Conservation (phyloP, 2,113 vertebrate genomes). For the Hippocampus zosterae region DNA sequence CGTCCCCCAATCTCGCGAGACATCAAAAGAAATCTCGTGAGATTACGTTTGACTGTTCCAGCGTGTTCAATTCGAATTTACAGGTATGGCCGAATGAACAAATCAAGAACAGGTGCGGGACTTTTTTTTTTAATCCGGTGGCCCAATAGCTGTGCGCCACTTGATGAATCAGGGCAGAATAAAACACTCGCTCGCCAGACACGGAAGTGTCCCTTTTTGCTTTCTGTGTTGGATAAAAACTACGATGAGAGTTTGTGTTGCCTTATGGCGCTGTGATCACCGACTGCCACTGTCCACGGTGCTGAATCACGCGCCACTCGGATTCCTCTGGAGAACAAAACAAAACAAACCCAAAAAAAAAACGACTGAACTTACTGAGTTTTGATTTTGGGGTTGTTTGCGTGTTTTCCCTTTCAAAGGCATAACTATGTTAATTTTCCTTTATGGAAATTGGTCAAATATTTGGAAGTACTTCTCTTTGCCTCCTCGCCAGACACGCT, state of each 20-base stretch:
- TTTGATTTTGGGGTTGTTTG: neutral
- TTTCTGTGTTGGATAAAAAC: slow-evolving; percentile 28
- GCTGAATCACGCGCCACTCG: slow-evolving; percentile 47
- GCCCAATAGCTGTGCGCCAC: slow-evolving; percentile 16
- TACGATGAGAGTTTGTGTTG: slow-evolving; percentile 27
- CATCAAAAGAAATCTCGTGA: neutral
- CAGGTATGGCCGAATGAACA: neutral
- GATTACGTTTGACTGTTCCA: neutral
- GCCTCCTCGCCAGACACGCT: slow-evolving; percentile 25
- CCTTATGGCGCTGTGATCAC: slow-evolving; percentile 15
- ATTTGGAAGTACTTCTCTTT: slow-evolving; percentile 1
- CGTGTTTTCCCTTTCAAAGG: neutral
- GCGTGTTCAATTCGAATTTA: neutral
- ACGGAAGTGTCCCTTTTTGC: slow-evolving; percentile 30
- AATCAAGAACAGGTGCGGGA: neutral
- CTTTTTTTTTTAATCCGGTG: neutral
- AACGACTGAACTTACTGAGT: neutral
- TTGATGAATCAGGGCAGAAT: slow-evolving; percentile 10
- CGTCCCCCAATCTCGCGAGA: neutral
- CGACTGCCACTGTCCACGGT: slow-evolving; percentile 61
- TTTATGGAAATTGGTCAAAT: neutral
- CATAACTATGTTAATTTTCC: neutral
- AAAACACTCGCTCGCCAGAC: slow-evolving; percentile 29
- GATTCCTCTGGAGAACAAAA: too few species aligned
- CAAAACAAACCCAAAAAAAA: neutral